phyloP scores from a whole-genome alignment of 2,113 vertebrate species.

The Puma concolor region DNA sequence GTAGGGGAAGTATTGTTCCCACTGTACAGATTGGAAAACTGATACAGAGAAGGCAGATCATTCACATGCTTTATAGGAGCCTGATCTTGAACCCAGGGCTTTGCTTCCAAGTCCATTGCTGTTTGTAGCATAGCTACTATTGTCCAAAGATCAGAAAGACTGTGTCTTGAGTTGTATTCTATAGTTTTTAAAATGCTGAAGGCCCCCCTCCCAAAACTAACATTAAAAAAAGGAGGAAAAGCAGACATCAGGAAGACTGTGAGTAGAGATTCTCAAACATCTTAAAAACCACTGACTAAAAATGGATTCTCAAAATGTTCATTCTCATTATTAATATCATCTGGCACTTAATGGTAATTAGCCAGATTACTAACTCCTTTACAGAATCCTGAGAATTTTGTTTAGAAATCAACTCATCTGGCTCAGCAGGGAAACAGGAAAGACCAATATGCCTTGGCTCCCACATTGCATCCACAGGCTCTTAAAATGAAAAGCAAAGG shows the following conservation, averaged over 20 bases:
- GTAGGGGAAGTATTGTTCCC: background rate
- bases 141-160: background rate
- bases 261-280: conserved; percentile 49
- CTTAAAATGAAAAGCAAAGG: conserved; percentile 70
- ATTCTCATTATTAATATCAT: conserved; percentile 73
- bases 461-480: background rate
- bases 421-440: background rate
- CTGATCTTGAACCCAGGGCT: background rate
- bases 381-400: conserved; percentile 71
- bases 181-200: background rate
- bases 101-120: background rate
- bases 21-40: background rate
- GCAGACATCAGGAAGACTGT: background rate
- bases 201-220: background rate
- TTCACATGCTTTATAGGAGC: too few relatives aligned
- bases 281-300: conserved; percentile 59
- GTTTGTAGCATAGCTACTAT: background rate
- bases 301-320: conserved; percentile 65
- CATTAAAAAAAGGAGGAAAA: background rate
- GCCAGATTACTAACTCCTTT: conserved; percentile 71
- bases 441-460: conserved; percentile 63
- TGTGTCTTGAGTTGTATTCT: background rate
- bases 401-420: conserved; percentile 70
- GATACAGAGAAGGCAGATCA: background rate
- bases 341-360: conserved; percentile 60